phyloP scores from a whole-genome alignment of 2,888 invertebrate species.

The Smittia sp. region DNA sequence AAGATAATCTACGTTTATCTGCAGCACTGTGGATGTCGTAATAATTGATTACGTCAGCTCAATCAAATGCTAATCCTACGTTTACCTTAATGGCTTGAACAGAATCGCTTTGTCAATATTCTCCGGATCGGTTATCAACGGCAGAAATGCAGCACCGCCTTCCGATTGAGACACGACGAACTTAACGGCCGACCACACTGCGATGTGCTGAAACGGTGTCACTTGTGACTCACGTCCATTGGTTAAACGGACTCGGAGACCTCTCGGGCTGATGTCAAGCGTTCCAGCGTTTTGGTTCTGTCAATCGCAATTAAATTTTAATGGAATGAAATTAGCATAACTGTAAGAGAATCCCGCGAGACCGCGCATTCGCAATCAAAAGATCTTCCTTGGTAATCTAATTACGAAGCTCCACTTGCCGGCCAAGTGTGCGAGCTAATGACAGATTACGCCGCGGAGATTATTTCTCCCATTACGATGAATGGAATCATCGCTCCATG shows the following conservation, averaged over 20 bases:
- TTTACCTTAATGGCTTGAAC: constrained; percentile 56
- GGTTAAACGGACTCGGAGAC: constrained; percentile 70
- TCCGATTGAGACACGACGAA: constrained; percentile 68
- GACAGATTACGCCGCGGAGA: background rate
- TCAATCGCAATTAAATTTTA: background rate
- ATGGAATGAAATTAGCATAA: constrained; percentile 4
- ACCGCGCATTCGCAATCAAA: background rate
- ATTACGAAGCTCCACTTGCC: background rate
- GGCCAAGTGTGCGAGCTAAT: background rate
- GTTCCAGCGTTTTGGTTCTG: constrained; percentile 50
- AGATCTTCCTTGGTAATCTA: background rate
- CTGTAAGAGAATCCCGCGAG: background rate
- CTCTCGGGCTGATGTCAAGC: constrained; percentile 55
- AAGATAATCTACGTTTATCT: constrained; percentile 52
- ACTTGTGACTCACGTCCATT: constrained; percentile 61
- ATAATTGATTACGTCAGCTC: background rate
- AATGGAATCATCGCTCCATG: constrained; percentile 17
- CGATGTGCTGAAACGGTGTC: constrained; percentile 86
- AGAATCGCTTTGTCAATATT: constrained; percentile 70
- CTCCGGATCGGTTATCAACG: constrained; percentile 78
- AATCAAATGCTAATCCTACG: constrained; percentile 11
- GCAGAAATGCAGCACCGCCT: constrained; percentile 71
- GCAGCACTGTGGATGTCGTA: constrained; percentile 47
- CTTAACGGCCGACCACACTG: constrained; percentile 90
- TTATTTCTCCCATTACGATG: background rate